These are phyloP conservation scores for Fringilla coelebs DNA, from an alignment of 2,797 vertebrate species.

Conservation along the genomic window DNA sequence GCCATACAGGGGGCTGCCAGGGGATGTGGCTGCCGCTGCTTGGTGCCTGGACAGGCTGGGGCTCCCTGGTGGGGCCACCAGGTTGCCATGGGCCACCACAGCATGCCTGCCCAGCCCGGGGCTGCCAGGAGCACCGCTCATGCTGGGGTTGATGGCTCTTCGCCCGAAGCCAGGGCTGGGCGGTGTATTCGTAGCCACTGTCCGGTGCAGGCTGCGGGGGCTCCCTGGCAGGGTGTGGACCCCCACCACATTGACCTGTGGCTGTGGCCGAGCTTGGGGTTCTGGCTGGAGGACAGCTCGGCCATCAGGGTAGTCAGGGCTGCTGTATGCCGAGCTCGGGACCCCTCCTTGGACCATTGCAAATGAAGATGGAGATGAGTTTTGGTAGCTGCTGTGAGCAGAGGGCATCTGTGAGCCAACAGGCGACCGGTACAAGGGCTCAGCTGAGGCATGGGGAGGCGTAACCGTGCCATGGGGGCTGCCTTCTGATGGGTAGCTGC, in stretches of 20 bases:
- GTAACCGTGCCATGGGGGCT: slow-evolving; percentile 76
- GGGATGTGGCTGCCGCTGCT: slow-evolving; percentile 40
- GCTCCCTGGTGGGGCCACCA: slow-evolving; percentile 77
- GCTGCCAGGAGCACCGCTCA: slow-evolving; percentile 63
- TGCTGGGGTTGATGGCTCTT: slow-evolving; percentile 62
- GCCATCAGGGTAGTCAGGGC: slow-evolving; percentile 71
- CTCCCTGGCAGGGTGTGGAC: slow-evolving; percentile 74
- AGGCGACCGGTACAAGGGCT: slow-evolving; percentile 78
- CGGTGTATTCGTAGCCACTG: slow-evolving; percentile 91
- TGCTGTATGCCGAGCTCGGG: slow-evolving; percentile 37
- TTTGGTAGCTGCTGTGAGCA: slow-evolving; percentile 74
- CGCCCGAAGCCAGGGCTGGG: slow-evolving; percentile 79
- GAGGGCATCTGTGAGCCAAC: slow-evolving; percentile 78
- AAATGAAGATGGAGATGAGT: slow-evolving; percentile 69
- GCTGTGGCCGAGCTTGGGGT: slow-evolving; percentile 49
- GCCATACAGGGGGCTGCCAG: slow-evolving; percentile 87
- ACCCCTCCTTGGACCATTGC: background rate
- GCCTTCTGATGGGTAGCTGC: slow-evolving; percentile 79
- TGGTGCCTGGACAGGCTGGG: slow-evolving; percentile 81
- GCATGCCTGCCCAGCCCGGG: slow-evolving; percentile 71
- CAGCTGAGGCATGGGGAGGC: slow-evolving; percentile 77
- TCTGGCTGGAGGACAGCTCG: slow-evolving; percentile 29
- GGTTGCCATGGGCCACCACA: slow-evolving; percentile 67
- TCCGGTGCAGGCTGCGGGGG: slow-evolving; percentile 89
- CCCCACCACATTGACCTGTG: slow-evolving; percentile 75